Evolutionary conservation across 2,113 vertebrate species (phyloP).

Genomic region (Oenanthe melanoleuca): DNA sequence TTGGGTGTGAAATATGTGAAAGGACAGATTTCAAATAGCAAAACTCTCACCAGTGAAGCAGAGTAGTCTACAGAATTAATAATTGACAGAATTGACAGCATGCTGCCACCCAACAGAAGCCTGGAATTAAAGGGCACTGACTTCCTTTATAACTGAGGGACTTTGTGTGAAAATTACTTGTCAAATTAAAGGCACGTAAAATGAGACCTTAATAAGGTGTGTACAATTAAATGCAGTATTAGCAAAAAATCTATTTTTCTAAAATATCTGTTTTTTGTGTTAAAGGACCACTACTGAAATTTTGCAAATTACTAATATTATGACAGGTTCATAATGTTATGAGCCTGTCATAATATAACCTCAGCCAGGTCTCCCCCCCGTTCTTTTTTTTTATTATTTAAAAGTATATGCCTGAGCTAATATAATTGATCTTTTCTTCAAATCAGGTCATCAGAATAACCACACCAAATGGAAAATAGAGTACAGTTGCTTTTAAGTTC

Average conservation of each 20-base stretch:
- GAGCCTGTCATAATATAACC: too few species aligned
- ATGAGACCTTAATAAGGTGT: background rate
- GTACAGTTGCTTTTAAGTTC: background rate
- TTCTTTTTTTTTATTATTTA: background rate
- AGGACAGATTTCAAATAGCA: slow-evolving; percentile 11
- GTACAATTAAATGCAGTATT: background rate
- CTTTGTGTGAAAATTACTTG: background rate
- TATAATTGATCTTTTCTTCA: background rate
- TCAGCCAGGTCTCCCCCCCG: fast-evolving
- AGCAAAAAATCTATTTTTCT: background rate
- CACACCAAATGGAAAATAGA: background rate
- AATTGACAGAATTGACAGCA: background rate
- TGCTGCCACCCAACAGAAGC: background rate
- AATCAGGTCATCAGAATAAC: background rate
- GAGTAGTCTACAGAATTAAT: background rate
- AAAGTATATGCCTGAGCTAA: background rate
- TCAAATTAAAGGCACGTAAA: background rate
- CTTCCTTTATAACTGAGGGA: background rate
- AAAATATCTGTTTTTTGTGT: background rate
- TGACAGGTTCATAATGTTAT: background rate
- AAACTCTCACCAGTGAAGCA: background rate
- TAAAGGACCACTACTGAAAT: background rate
- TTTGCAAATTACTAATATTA: background rate
- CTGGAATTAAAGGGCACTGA: background rate
- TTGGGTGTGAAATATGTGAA: slow-evolving; percentile 22